phyloP scores from a whole-genome alignment of 2,113 vertebrate genomes.

The Planiliza haematocheilus region DNA sequence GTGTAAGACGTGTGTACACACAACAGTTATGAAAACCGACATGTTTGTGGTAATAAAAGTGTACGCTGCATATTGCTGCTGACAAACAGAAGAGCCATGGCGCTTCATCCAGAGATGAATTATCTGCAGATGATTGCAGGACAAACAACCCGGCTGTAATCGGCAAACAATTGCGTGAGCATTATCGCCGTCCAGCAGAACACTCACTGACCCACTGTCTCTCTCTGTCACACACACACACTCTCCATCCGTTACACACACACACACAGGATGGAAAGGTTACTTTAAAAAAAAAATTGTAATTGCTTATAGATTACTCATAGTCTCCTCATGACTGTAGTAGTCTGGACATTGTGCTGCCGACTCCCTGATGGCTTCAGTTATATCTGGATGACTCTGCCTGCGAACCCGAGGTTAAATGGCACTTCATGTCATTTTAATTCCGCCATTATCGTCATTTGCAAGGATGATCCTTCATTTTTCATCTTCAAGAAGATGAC shows the following conservation, averaged over 20 bases:
- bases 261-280: conserved; percentile 17
- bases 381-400: conserved; percentile 17
- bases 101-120: conserved; percentile 26
- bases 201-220: conserved; percentile 41
- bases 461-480: conserved; percentile 8
- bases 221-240: conserved; percentile 29
- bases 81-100: conserved; percentile 22
- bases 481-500: conserved; percentile 13
- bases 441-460: conserved; percentile 17
- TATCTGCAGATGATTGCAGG: conserved; percentile 54
- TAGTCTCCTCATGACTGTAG: conserved; percentile 17
- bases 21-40: not conserved
- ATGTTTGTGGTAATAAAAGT: not conserved
- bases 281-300: conserved; percentile 36
- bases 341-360: conserved; percentile 21
- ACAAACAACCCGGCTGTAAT: conserved; percentile 63
- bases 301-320: conserved; percentile 40
- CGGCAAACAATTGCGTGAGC: conserved; percentile 52
- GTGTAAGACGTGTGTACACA: not conserved
- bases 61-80: conserved; percentile 2
- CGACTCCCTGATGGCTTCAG: conserved; percentile 17
- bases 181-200: conserved; percentile 64
- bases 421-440: conserved; percentile 6
- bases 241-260: conserved; percentile 38
- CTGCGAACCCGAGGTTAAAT: conserved; percentile 27